Evolutionary conservation across 2,113 vertebrate genomes (phyloP).

Genomic region (Oplegnathus fasciatus): DNA sequence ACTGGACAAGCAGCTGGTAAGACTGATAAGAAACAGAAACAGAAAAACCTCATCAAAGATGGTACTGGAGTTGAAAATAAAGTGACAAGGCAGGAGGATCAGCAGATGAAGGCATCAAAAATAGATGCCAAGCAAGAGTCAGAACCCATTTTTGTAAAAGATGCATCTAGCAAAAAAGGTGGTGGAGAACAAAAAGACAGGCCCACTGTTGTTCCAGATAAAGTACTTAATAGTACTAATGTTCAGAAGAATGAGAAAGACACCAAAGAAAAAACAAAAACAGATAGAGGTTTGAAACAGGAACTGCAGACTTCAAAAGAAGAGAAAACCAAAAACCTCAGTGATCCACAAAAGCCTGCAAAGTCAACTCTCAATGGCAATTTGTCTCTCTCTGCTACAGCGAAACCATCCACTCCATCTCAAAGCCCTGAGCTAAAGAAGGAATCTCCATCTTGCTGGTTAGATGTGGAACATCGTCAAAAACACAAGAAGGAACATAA

Average conservation of each 20-base stretch:
- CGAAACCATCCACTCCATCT: slow-evolving; percentile 28
- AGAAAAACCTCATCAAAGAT: background rate
- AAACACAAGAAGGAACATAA: slow-evolving; percentile 68
- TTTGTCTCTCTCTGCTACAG: slow-evolving; percentile 36
- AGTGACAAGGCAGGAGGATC: slow-evolving; percentile 11
- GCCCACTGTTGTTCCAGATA: background rate
- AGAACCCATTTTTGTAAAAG: slow-evolving; percentile 5
- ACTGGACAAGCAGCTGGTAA: background rate
- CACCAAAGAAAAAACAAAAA: slow-evolving; percentile 27
- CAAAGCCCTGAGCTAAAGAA: slow-evolving; percentile 52
- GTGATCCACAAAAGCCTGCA: slow-evolving; percentile 23
- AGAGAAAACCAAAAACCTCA: slow-evolving; percentile 12
- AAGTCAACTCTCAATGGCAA: background rate
- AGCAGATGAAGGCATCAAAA: slow-evolving; percentile 17
- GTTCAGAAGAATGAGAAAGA: slow-evolving; percentile 15
- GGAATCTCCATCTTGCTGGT: slow-evolving; percentile 73
- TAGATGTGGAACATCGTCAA: slow-evolving; percentile 79
- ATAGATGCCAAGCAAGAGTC: slow-evolving; percentile 15
- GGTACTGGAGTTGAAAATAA: background rate
- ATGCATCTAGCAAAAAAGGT: background rate
- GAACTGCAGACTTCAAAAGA: slow-evolving; percentile 1
- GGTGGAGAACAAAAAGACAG: slow-evolving; percentile 25
- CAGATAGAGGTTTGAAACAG: slow-evolving; percentile 7
- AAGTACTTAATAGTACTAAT: slow-evolving; percentile 7
- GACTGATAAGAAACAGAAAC: slow-evolving; percentile 16